These are phyloP conservation scores for Galago senegalensis DNA, from an alignment of 2,797 vertebrate genomes.

Conservation along the genomic window DNA sequence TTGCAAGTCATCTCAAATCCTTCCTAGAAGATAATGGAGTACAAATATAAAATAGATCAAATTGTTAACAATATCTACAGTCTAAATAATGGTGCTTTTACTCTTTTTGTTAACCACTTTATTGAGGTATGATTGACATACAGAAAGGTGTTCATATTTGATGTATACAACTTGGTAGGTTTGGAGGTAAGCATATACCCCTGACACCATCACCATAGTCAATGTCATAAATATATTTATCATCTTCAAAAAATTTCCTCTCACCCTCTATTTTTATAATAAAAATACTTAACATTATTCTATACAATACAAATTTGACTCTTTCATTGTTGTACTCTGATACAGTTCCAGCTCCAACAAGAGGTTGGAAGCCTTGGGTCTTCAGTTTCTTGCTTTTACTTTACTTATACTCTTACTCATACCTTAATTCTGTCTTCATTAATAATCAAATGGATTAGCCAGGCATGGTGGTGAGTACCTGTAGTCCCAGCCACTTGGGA, in stretches of 20 bases:
- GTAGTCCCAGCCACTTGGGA: too few species aligned
- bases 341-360: not conserved
- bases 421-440: slow-evolving; percentile 19
- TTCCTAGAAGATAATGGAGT: slow-evolving; percentile 29
- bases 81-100: not conserved
- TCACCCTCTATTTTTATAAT: not conserved
- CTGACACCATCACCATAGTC: not conserved
- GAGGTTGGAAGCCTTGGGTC: not conserved
- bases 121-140: not conserved
- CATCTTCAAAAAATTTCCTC: not conserved
- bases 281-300: not conserved
- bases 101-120: not conserved
- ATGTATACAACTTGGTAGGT: not conserved
- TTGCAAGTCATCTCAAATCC: slow-evolving; percentile 10
- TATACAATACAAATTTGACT: not conserved
- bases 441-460: not conserved
- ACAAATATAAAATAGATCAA: slow-evolving; percentile 6
- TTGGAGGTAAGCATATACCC: not conserved
- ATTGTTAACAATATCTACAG: not conserved
- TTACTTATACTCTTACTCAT: not conserved
- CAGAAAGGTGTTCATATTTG: not conserved
- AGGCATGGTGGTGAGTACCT: too few species aligned
- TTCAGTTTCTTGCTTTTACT: not conserved
- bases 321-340: not conserved
- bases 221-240: not conserved